Evolutionary conservation across 2,113 vertebrate genomes (phyloP).

Genomic region (Strix aluco): DNA sequence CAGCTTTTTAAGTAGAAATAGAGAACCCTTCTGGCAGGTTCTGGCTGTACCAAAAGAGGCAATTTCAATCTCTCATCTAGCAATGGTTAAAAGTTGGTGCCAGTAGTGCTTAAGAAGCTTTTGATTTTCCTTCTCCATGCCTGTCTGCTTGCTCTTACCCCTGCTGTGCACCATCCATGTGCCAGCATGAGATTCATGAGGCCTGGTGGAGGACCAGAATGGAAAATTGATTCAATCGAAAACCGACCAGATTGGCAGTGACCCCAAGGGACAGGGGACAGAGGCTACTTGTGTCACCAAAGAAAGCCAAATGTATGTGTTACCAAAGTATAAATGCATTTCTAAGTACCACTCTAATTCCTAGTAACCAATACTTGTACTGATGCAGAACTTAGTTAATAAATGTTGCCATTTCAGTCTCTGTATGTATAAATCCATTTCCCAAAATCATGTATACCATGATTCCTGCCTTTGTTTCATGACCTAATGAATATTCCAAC

Average conservation of each 20-base stretch:
- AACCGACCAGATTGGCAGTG: neutral
- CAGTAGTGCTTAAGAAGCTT: neutral
- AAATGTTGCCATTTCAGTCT: neutral
- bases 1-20: neutral
- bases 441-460: neutral
- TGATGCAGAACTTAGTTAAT: neutral
- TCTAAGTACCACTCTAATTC: neutral
- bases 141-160: neutral
- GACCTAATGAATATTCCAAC: neutral
- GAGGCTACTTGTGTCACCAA: neutral
- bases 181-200: neutral
- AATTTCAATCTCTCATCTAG: neutral
- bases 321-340: neutral
- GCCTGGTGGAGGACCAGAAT: neutral
- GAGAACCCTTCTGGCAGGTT: neutral
- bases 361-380: neutral
- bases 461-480: neutral
- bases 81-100: neutral
- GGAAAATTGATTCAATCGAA: neutral
- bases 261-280: neutral
- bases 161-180: neutral
- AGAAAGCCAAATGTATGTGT: neutral
- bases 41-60: neutral
- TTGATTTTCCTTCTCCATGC: neutral
- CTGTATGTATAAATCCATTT: neutral